These are phyloP conservation scores for Paramisgurnus dabryanus DNA, from an alignment of 2,113 vertebrate species.

Conservation along the genomic window DNA sequence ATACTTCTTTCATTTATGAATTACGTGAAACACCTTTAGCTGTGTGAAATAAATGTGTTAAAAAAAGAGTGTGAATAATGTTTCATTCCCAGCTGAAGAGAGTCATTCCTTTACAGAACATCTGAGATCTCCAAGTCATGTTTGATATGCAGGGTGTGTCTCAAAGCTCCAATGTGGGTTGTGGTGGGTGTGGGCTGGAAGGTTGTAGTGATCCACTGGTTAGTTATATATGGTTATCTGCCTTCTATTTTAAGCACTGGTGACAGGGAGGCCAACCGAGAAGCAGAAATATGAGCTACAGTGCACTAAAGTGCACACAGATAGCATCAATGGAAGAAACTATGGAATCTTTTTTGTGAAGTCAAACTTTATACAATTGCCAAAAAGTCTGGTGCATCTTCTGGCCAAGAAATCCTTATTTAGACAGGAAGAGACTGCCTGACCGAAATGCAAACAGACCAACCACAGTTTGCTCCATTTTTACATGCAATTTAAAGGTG, in stretches of 20 bases:
- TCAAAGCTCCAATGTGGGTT: neutral
- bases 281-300: neutral
- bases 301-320: neutral
- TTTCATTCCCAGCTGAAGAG: neutral
- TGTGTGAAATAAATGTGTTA: neutral
- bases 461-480: neutral
- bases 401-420: neutral
- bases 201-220: slow-evolving; percentile 12
- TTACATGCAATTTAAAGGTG: neutral
- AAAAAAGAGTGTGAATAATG: neutral
- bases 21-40: neutral
- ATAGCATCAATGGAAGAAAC: neutral
- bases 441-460: neutral
- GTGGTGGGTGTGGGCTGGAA: slow-evolving; percentile 13
- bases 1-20: neutral
- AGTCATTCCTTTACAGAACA: neutral
- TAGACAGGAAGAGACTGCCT: slow-evolving; percentile 3
- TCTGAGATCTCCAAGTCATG: neutral
- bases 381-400: slow-evolving; percentile 5
- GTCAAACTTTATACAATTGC: neutral
- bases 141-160: slow-evolving; percentile 29
- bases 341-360: neutral
- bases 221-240: slow-evolving; percentile 25
- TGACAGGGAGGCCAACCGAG: slow-evolving; percentile 4
- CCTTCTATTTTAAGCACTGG: slow-evolving; percentile 43